Conservation (phyloP, 2,113 vertebrate genomes). For the Mustelus asterias region DNA sequence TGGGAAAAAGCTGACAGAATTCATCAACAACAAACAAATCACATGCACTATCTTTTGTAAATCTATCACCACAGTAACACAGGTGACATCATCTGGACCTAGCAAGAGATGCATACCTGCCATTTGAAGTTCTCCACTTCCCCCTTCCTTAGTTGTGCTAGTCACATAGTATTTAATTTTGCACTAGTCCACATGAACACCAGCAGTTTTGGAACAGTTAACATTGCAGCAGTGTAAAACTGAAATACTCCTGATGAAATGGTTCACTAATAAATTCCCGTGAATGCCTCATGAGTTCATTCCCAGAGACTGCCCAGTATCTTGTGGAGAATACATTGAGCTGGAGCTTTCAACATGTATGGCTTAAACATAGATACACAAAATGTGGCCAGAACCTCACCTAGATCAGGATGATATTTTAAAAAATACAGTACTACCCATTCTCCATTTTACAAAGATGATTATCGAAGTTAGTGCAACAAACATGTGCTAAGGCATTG, state of each 20-base stretch:
- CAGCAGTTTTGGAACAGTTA: background rate
- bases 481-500: background rate
- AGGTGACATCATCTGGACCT: background rate
- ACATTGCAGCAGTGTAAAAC: background rate
- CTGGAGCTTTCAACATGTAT: background rate
- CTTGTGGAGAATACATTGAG: background rate
- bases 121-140: background rate
- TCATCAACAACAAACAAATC: background rate
- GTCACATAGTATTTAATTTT: background rate
- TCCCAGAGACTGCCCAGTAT: too few species aligned
- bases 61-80: background rate
- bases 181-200: background rate
- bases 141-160: background rate
- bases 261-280: background rate
- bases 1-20: background rate
- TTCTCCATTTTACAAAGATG: background rate
- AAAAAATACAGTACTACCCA: background rate
- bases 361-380: background rate
- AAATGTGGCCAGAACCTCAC: background rate
- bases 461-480: background rate
- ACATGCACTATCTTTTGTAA: background rate
- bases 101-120: background rate
- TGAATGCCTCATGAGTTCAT: background rate
- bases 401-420: background rate
- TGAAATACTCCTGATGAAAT: background rate